phyloP scores from a whole-genome alignment of 2,113 vertebrate genomes.

The Garra rufa region DNA sequence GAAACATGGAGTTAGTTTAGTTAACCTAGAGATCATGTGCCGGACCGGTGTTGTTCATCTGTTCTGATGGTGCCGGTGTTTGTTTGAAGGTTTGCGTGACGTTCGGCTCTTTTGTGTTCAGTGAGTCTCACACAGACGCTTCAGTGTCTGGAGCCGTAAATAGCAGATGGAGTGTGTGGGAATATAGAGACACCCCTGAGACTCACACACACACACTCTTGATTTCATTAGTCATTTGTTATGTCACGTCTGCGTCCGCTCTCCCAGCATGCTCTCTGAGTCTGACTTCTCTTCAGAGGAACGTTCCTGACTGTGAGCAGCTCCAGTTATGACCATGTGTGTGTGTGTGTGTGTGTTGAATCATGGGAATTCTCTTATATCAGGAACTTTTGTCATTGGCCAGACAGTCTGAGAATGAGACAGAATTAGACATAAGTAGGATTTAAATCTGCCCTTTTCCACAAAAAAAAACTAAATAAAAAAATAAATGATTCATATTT shows the following conservation, averaged over 20 bases:
- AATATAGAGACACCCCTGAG: slow-evolving; percentile 3
- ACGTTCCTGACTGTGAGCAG: neutral
- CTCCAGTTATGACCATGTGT: neutral
- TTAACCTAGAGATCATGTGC: neutral
- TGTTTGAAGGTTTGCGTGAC: neutral
- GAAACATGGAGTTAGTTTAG: neutral
- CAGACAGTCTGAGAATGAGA: neutral
- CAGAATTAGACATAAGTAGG: neutral
- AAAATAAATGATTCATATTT: no score
- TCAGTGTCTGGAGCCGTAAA: slow-evolving; percentile 12
- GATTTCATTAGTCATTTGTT: neutral
- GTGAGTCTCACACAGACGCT: neutral
- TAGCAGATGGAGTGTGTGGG: slow-evolving; percentile 13
- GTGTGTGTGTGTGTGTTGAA: slow-evolving; percentile 16
- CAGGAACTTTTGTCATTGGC: neutral
- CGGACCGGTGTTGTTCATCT: neutral
- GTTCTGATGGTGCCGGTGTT: neutral
- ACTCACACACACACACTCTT: neutral
- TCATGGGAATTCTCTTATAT: neutral
- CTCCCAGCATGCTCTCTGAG: slow-evolving; percentile 17
- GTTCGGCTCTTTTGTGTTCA: slow-evolving; percentile 3
- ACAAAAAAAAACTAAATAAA: no score
- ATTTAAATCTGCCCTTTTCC: neutral
- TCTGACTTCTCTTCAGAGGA: neutral
- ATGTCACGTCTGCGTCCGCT: neutral